Base-by-base conservation (phyloP, 2,113 vertebrate species). In the Melanostigma gelatinosum region DNA sequence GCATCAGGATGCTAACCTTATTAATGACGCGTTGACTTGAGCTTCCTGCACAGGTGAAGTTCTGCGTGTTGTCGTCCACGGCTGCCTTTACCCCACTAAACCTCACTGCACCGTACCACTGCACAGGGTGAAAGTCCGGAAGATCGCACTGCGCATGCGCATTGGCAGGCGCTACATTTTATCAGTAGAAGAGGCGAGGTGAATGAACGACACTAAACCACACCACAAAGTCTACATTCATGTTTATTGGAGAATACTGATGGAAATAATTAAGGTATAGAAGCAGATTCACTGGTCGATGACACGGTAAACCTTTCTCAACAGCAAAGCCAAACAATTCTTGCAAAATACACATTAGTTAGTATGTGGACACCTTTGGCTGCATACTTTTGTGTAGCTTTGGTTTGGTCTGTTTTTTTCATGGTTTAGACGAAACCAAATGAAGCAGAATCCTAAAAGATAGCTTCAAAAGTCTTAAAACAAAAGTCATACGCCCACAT, bases 1-100 rank as follows among this genome's bases (percentile, higher is more conserved):
- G 3, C 20, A 2, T 20, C 3, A 8, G 8, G 20, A 55, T 50
- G 18, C 87, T 86, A 34, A 89, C 87, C 84, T 88, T 46, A 22
- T 77, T 38, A 10, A 22, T 15, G 27, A 13, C 8, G 7, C 2
- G 52, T 13, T 48, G 62, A 20, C 16, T 63, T 38, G 2, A 32
- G 8, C 4, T 48, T 3, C 15, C 29, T 11, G 58, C 12, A 36
- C 16, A 6, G 16, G 10, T 13, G 58, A 8, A 11, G 29, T 27
- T 11, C 44, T 4, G 22, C 22, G 24, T 34, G 44, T 46, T 72
- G 42, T 34, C 63, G 4, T 78, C 10, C 6, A 2, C 18, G 15
- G 18, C 11, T 9, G 89, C 88, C 91, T 92, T 91, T 93, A 54
- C 58, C 86, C 89, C 12, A 86, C 36, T 86, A 3, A 70, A 55